phyloP scores from a whole-genome alignment of 2,113 vertebrate genomes.

The Phalacrocorax carbo region DNA sequence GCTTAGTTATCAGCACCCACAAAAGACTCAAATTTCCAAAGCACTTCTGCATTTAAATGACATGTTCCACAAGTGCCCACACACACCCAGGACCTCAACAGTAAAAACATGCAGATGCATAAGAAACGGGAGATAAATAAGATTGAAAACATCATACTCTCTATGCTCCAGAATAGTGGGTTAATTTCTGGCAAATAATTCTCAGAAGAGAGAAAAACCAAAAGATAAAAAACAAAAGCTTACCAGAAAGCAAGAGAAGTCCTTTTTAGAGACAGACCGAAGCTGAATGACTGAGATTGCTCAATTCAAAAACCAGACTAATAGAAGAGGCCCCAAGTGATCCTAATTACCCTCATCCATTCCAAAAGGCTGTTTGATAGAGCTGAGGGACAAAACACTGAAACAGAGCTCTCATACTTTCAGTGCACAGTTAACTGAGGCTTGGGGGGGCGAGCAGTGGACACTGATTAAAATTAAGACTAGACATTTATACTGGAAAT shows the following conservation, averaged over 20 bases:
- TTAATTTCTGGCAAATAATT: neutral
- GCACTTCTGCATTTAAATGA: neutral
- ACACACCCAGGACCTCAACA: neutral
- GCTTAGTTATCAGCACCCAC: neutral
- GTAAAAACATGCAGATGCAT: neutral
- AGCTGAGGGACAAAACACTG: neutral
- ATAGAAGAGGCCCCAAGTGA: neutral
- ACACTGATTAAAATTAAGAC: neutral
- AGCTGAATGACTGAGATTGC: neutral
- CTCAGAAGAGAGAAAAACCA: neutral
- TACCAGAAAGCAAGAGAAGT: neutral
- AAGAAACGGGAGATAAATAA: neutral
- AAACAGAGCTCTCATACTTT: neutral
- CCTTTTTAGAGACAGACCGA: neutral
- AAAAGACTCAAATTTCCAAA: neutral
- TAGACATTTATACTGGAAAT: neutral
- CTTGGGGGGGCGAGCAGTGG: accelerated
- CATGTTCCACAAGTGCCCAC: accelerated
- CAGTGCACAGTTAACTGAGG: neutral
- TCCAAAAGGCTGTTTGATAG: neutral
- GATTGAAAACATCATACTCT: neutral
- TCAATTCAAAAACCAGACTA: neutral
- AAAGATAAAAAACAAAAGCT: neutral
- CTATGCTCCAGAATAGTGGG: neutral
- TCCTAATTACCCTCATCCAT: neutral